Evolutionary conservation across 2,888 invertebrate genomes (phyloP).

Genomic region (Orthosia gracilis): DNA sequence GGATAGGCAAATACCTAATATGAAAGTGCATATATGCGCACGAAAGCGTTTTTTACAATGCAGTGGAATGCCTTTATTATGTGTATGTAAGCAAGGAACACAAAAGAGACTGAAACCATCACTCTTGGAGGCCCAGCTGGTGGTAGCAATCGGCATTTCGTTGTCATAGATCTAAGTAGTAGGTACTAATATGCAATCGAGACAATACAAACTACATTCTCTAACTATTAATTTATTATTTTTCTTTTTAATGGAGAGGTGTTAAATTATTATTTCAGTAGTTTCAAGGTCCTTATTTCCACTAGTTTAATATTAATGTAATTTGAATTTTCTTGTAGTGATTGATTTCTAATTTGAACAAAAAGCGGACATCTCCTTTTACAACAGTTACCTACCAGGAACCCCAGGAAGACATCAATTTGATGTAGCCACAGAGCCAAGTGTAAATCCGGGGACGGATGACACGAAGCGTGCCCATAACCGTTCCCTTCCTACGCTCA

Average conservation of each 20-base stretch:
- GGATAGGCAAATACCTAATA: background rate
- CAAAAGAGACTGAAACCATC: background rate
- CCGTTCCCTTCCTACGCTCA: constrained; percentile 56
- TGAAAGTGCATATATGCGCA: background rate
- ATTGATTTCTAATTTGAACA: too few species aligned
- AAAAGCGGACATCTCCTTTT: background rate
- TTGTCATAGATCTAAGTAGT: too few species aligned
- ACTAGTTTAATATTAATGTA: too few species aligned
- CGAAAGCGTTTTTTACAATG: background rate
- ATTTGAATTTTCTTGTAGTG: too few species aligned
- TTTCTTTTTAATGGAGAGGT: too few species aligned
- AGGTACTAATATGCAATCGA: background rate
- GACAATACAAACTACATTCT: background rate
- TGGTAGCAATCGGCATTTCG: background rate
- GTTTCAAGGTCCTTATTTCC: too few species aligned
- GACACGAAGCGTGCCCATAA: constrained; percentile 55
- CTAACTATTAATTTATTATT: too few species aligned
- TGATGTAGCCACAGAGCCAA: background rate
- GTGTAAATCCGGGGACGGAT: constrained; percentile 41
- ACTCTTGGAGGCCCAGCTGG: too few species aligned
- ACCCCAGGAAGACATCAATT: constrained; percentile 28
- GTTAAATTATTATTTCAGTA: too few species aligned
- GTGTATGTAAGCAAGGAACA: background rate
- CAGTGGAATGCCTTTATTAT: background rate
- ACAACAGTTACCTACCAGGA: background rate